Conservation (phyloP, 2,888 invertebrate genomes). For the Platypus cylindrus region DNA sequence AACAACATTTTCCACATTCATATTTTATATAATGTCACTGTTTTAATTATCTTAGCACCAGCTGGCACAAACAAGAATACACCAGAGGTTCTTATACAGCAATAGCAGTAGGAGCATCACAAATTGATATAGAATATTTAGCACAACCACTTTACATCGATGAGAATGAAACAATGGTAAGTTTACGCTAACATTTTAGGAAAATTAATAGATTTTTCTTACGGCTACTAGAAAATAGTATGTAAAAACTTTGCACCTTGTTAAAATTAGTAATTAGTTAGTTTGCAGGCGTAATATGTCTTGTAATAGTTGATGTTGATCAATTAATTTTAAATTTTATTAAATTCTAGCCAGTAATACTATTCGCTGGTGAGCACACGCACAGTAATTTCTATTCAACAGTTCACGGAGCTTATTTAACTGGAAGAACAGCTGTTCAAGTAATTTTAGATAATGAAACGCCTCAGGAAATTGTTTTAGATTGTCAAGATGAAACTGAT, state of each 20-base stretch:
- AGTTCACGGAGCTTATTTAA: conserved; percentile 85
- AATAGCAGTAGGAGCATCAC: conserved; percentile 77
- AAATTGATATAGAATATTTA: conserved; percentile 76
- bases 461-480: conserved; percentile 49
- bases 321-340: too few relatives aligned
- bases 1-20: background rate
- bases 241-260: too few relatives aligned
- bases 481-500: conserved; percentile 64
- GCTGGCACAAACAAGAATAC: conserved; percentile 75
- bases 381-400: conserved; percentile 92
- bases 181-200: too few relatives aligned
- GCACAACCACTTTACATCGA: conserved; percentile 70
- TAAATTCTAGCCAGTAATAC: conserved; percentile 64
- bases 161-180: conserved; percentile 58
- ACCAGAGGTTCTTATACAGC: conserved; percentile 85
- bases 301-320: too few relatives aligned
- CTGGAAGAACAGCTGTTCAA: conserved; percentile 73
- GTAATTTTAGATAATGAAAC: conserved; percentile 51
- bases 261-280: too few relatives aligned
- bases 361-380: conserved; percentile 93
- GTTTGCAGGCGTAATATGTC: too few relatives aligned
- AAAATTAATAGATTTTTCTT: too few relatives aligned
- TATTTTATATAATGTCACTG: conserved; percentile 5
- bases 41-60: conserved; percentile 54
- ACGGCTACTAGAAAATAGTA: too few relatives aligned